phyloP scores from a whole-genome alignment of 2,888 invertebrate genomes.

The Athalia rosae region DNA sequence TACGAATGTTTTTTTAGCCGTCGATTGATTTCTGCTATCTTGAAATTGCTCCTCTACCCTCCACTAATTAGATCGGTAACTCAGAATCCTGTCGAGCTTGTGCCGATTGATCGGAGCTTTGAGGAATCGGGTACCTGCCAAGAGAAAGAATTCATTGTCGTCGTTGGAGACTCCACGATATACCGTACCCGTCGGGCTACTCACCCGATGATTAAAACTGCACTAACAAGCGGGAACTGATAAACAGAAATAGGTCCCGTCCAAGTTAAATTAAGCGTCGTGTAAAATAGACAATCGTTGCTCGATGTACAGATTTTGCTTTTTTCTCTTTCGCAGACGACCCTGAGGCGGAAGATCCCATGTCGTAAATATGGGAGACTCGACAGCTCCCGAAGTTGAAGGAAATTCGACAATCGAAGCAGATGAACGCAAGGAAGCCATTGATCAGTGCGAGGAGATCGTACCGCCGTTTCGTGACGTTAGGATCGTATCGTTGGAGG shows the following conservation, averaged over 20 bases:
- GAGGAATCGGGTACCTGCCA: background rate
- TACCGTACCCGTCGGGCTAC: too few relatives aligned
- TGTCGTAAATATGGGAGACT: constrained; percentile 27
- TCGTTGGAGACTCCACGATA: too few relatives aligned
- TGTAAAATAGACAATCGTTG: background rate
- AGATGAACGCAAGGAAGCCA: background rate
- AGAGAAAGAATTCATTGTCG: too few relatives aligned
- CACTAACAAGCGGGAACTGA: background rate
- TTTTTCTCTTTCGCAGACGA: constrained; percentile 28
- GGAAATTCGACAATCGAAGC: background rate
- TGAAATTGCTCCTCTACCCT: too few relatives aligned
- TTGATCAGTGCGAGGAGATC: constrained; percentile 23
- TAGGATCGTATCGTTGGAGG: constrained; percentile 60
- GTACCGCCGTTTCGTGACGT: constrained; percentile 48
- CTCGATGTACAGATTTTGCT: background rate
- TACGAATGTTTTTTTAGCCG: too few relatives aligned
- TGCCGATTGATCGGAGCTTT: background rate
- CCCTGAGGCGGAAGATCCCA: constrained; percentile 7
- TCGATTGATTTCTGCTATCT: too few relatives aligned
- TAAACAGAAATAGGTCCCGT: background rate
- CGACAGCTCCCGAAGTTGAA: constrained; percentile 23
- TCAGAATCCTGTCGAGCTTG: too few relatives aligned
- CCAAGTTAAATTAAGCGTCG: background rate
- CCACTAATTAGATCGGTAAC: too few relatives aligned
- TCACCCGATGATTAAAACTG: too few relatives aligned